Base-by-base conservation (phyloP, 2,113 vertebrate species). In the Alethe castanea region DNA sequence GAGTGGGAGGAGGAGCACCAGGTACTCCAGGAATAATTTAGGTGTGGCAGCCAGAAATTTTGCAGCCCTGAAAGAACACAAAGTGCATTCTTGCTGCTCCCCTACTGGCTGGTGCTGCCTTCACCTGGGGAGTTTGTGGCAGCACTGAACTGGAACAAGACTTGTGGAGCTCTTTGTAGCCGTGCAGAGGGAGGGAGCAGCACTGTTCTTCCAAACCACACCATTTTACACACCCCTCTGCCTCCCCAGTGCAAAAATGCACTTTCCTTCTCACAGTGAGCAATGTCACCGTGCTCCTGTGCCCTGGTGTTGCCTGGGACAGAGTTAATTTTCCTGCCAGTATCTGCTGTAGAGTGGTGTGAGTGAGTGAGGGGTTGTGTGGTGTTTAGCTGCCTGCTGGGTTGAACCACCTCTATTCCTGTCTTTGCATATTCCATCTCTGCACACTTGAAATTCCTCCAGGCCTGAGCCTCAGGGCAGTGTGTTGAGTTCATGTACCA, bases 381-480 rank as follows among this genome's bases (percentile, higher is more conserved):
- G 54, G 33, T 29, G 61, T 47, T 76, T 15, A 22, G 54, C 65
- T 83, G 79, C 87, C 79, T 77, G 48, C 64, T 28, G 71, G 29
- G 3, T 90, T 77, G 56, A 83, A 56, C 35, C 79, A 77, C 48
- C 87, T 92, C 1, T 79, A 70, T 95, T 85, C 86, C 94, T 96
- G 79, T 84, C 92, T 93, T 84, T 7, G 5, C 71, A 24, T 93
- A 48, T 84, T 88, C 82, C 70, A 24, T 66, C 76, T 67, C 92
- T 72, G 88, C 90, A 88, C 90, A 65, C 72, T 47, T 84, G 92
- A 81, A 88, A 90, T 92, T 95, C 90, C 96, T 81, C 88, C 88
- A 95, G 88, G 94, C 88, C 80, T 56, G 57, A 67, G 95, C 88
- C 88, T 92, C 28, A 0, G 76, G 95, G 82, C 95, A 72, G 5